Evolutionary conservation across 2,797 vertebrate species (phyloP).

Genomic region (Parauchenoglanis ngamensis): DNA sequence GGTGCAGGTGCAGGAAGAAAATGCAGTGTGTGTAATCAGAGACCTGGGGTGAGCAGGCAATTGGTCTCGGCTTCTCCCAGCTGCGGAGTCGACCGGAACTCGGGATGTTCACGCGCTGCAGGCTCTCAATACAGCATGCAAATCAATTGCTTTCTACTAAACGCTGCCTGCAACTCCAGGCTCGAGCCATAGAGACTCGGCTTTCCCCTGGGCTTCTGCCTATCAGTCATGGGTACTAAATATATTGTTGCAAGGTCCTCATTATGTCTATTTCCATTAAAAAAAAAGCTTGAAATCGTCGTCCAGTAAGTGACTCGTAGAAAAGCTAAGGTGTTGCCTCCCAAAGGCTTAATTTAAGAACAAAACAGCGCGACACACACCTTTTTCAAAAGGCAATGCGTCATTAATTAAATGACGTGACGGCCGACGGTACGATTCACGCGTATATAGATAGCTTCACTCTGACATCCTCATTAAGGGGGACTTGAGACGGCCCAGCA

Average conservation of each 20-base stretch:
- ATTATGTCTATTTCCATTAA: background rate
- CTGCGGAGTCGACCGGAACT: slow-evolving; percentile 25
- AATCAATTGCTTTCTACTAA: slow-evolving; percentile 39
- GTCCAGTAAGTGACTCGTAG: background rate
- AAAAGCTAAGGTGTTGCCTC: background rate
- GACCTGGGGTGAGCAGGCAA: slow-evolving; percentile 9
- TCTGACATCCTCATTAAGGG: slow-evolving; percentile 40
- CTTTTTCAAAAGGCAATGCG: slow-evolving; percentile 25
- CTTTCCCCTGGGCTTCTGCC: slow-evolving; percentile 8
- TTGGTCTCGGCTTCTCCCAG: slow-evolving; percentile 27
- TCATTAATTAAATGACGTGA: slow-evolving; percentile 38
- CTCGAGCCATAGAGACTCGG: slow-evolving; percentile 22
- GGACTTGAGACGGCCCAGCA: slow-evolving; percentile 29
- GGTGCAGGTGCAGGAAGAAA: slow-evolving; percentile 15
- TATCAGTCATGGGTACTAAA: slow-evolving; percentile 31
- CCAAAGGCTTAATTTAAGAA: slow-evolving; percentile 18
- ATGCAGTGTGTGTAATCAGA: slow-evolving; percentile 31
- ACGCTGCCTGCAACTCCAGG: background rate
- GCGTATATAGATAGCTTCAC: slow-evolving; percentile 13
- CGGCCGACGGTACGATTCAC: slow-evolving; percentile 38
- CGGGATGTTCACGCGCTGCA: slow-evolving; percentile 15
- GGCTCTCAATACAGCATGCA: slow-evolving; percentile 32
- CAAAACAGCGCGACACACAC: slow-evolving; percentile 9
- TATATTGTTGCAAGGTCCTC: slow-evolving; percentile 17
- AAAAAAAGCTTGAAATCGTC: background rate